Percentiles rank a stretch among this genome's conserved stretches.
Evolutionary conservation across 1,140 invertebrate species (phyloP).

Genomic region (Hestina assimilis): DNA sequence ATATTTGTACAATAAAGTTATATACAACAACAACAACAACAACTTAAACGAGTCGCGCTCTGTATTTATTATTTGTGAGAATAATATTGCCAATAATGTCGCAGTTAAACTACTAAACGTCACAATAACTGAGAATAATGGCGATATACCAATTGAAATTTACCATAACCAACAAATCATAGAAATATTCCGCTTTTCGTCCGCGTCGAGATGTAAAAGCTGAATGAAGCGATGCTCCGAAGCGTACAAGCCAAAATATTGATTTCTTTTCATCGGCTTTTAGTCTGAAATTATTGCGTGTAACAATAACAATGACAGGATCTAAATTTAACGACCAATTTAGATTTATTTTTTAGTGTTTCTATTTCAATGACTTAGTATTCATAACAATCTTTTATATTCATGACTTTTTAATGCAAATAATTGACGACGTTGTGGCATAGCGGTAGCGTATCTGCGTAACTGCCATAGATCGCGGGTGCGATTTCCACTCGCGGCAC

Average conservation of each 20-base stretch:
- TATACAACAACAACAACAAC: too few species aligned
- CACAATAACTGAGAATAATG: slow-evolving; percentile 1
- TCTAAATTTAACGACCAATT: neutral
- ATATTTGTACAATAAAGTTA: too few species aligned
- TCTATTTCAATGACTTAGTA: too few species aligned
- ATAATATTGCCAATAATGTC: neutral
- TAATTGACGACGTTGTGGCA: too few species aligned
- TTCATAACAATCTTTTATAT: too few species aligned
- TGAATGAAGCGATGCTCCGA: neutral
- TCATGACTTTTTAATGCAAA: too few species aligned
- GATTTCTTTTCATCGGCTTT: slow-evolving; percentile 7
- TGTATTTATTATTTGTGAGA: too few species aligned
- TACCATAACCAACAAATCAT: slow-evolving; percentile 2
- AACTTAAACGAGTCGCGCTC: neutral
- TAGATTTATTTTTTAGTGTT: too few species aligned
- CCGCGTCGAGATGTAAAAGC: neutral
- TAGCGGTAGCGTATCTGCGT: too few species aligned
- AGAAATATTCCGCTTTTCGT: neutral
- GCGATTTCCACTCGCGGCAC: too few species aligned
- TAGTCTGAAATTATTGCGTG: neutral
- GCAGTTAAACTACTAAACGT: slow-evolving; percentile 3
- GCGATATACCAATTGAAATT: slow-evolving; percentile 2
- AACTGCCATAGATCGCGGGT: too few species aligned
- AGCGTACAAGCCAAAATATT: neutral
- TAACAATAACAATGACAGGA: neutral